Conservation (phyloP, 1,140 invertebrate species). For the Daktulosphaira vitifoliae region DNA sequence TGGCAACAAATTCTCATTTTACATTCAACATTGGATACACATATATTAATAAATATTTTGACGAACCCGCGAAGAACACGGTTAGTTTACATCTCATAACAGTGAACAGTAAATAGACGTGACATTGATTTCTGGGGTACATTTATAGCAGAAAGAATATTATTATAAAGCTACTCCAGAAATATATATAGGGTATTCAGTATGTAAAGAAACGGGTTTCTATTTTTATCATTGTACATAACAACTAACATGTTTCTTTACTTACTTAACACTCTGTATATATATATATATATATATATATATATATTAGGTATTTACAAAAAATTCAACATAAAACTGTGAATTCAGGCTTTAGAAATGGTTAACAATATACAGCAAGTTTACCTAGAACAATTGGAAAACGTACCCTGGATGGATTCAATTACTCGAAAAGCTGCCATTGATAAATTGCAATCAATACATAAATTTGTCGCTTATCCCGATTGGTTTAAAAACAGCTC, state of each 20-base stretch:
- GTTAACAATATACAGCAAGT: slow-evolving; percentile 50
- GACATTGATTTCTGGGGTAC: too few relatives aligned
- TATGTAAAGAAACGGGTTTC: too few relatives aligned
- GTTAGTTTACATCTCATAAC: slow-evolving; percentile 36
- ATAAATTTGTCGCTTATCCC: slow-evolving; percentile 57
- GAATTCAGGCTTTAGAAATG: slow-evolving; percentile 45
- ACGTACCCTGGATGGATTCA: slow-evolving; percentile 55
- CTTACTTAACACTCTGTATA: too few relatives aligned
- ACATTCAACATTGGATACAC: slow-evolving; percentile 51
- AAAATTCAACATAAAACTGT: background rate
- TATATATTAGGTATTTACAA: background rate
- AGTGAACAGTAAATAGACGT: too few relatives aligned
- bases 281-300: slow-evolving; percentile 8
- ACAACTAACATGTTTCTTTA: too few relatives aligned
- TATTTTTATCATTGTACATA: too few relatives aligned
- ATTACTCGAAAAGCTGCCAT: slow-evolving; percentile 49
- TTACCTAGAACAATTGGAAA: slow-evolving; percentile 49
- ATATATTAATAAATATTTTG: slow-evolving; percentile 49
- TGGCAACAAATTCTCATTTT: slow-evolving; percentile 48
- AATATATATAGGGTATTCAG: too few relatives aligned
- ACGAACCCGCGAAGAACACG: slow-evolving; percentile 39
- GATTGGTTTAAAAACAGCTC: slow-evolving; percentile 51
- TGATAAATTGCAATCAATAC: slow-evolving; percentile 53
- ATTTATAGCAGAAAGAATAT: too few relatives aligned
- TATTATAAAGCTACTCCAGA: background rate